Base-by-base conservation (phyloP, 2,797 vertebrate genomes). In the Phrynocephalus forsythii region DNA sequence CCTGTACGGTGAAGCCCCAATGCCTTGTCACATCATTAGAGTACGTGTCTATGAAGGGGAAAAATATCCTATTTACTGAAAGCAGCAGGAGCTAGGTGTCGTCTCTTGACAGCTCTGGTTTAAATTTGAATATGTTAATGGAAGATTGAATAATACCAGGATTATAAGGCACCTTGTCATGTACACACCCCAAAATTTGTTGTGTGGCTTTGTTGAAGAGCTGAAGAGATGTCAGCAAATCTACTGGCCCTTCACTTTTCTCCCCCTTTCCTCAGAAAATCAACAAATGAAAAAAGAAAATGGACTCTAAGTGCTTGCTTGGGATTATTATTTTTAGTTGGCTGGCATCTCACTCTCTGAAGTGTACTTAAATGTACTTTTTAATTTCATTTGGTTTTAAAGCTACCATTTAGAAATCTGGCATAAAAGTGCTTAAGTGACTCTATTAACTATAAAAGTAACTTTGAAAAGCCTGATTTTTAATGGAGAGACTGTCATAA, bases 351-450 rank as follows among this genome's bases (percentile, higher is more conserved):
- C 48, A 63, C 68, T 72, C 77, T 93, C 93, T 94, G 92, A 88
- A 89, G 63, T 86, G 48, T 89, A 85, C 78, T 95, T 94, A 93
- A 94, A 92, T 83, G 91, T 1, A 0, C 82, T 71, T 44, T 73
- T 90, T 78, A 94, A 92, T 87, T 79, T 71, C 28, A 88, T 90
- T 90, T 94, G 85, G 89, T 91, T 93, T 91, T 85, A 91, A 95
- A 92, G 28, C 85, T 44, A 69, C 50, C 86, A 80, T 91, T 94
- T 33, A 92, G 91, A 92, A 94, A 87, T 92, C 82, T 87, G 86
- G 87, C 89, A 79, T 90, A 89, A 93, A 93, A 87, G 73, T 88
- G 66, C 88, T 89, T 84, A 88, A 90, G 76, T 87, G 88, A 87
- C 91, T 92, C 88, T 91, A 52, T 68, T 84, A 60, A 67, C 69